Evolutionary conservation across 2,113 vertebrate genomes (phyloP), one percentile per base, ranked within the genome.

Genomic region (Chloebia gouldiae): DNA sequence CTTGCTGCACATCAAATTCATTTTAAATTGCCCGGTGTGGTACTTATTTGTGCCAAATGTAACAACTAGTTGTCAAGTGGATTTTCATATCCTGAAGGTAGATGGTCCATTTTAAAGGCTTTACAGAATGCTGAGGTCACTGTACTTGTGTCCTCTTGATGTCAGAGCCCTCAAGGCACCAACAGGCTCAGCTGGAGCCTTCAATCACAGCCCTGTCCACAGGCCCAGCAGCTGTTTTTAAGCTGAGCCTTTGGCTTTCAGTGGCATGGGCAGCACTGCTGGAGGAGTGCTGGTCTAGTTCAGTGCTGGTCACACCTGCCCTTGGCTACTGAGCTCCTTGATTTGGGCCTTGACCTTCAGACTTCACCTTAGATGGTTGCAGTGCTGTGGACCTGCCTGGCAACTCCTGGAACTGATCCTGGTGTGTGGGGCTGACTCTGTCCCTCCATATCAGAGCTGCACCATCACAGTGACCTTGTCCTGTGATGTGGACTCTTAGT

Each of bases 101-200:
- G 51, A 70, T 22, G 15, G 44, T 57, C 42, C 45, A 64, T 71
- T 86, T 94, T 72, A 89, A 87, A 73, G 42, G 86, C 53, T 47
- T 91, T 92, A 71, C 10, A 73, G 53, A 85, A 89, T 49, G 65
- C 83, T 73, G 86, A 60, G 77, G 85, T 94, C 77, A 60, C 37
- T 60, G 66, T 39, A 39, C 45, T 44, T 3, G 1, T 69, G 45
- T 45, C 9, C 63, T 37, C 39, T 24, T 15, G 15, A 10, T 45
- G 39, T 20, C 72, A 77, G 44, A 68, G 31, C 45, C 22, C 53
- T 51, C 27, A 51, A 37, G 27, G 15, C 63, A 53, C 22, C 27
- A 39, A 39, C 0, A 28, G 45, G 15, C 45, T 44, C 53, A 68
- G 61, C 33, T 27, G 72, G 9, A 59, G 27, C 53, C 22, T 28